These are phyloP conservation scores for Drosophila neonasuta DNA, from an alignment of 2,888 invertebrate species.

Conservation along the genomic window DNA sequence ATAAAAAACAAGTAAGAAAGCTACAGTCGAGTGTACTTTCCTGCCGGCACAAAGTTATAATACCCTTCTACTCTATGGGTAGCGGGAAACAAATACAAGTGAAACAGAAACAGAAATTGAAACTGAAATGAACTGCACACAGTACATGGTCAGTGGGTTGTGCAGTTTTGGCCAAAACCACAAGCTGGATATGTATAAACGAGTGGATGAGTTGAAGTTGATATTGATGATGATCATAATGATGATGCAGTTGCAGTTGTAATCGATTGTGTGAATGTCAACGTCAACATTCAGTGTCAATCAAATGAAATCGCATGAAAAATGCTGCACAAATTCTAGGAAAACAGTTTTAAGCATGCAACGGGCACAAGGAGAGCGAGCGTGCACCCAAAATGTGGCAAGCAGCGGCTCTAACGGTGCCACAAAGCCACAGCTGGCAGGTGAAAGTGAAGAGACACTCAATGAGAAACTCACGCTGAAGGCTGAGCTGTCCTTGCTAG, in stretches of 20 bases:
- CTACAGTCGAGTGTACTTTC: no score
- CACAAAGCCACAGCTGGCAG: conserved; percentile 26
- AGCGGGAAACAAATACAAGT: conserved; percentile 9
- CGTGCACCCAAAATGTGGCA: conserved; percentile 17
- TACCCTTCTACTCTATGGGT: no score
- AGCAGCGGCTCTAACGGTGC: conserved; percentile 27
- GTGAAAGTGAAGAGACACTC: conserved; percentile 57
- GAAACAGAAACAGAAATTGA: conserved; percentile 24
- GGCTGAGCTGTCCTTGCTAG: conserved; percentile 55
- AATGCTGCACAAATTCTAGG: conserved; percentile 67
- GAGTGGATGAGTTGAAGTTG: conserved; percentile 36
- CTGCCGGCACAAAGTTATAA: no score
- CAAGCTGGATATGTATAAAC: conserved; percentile 62
- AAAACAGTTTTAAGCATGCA: conserved; percentile 65
- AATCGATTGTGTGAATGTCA: conserved; percentile 56
- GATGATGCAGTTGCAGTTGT: conserved; percentile 1
- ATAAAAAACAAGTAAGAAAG: no score
- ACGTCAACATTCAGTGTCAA: conserved; percentile 70
- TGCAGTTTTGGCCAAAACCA: conserved; percentile 68
- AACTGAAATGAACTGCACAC: conserved; percentile 26
- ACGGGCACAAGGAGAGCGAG: conserved; percentile 66
- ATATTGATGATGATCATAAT: conserved; percentile 7
- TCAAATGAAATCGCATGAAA: conserved; percentile 58
- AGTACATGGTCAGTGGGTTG: conserved; percentile 68
- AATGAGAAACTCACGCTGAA: conserved; percentile 5